These are phyloP conservation scores for Sphyrna mokarran DNA, from an alignment of 2,113 vertebrate genomes.

Conservation along the genomic window DNA sequence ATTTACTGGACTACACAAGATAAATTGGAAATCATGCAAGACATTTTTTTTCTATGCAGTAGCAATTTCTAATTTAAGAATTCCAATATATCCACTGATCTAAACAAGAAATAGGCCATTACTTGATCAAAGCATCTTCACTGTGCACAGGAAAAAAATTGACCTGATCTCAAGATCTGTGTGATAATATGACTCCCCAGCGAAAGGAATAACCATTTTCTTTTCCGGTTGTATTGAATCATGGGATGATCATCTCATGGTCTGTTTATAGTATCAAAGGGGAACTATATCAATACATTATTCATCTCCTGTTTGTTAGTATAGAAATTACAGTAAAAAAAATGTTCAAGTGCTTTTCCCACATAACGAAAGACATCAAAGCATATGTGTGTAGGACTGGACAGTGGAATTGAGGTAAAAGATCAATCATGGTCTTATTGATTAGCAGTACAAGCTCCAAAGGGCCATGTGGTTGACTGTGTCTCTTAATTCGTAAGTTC, in stretches of 20 bases:
- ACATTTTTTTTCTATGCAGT: background rate
- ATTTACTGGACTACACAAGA: background rate
- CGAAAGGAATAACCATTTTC: background rate
- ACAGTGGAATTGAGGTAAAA: background rate
- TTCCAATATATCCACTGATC: background rate
- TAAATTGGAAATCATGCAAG: background rate
- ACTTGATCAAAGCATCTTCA: background rate
- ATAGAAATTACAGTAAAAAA: background rate
- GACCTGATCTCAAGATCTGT: background rate
- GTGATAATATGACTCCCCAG: background rate
- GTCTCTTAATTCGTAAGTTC: background rate
- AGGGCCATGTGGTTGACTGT: background rate
- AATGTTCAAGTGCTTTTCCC: background rate
- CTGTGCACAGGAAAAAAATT: background rate
- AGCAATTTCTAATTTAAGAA: slow-evolving; percentile 29
- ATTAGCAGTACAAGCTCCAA: background rate
- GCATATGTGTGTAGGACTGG: background rate
- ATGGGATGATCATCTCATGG: background rate
- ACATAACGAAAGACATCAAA: background rate
- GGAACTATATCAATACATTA: background rate
- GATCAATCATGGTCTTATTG: background rate
- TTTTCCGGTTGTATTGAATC: background rate
- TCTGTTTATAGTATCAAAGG: background rate
- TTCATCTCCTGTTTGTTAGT: background rate
- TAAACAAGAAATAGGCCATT: background rate